phyloP scores from a whole-genome alignment of 2,797 vertebrate genomes.

The Lindbergichthys nudifrons region DNA sequence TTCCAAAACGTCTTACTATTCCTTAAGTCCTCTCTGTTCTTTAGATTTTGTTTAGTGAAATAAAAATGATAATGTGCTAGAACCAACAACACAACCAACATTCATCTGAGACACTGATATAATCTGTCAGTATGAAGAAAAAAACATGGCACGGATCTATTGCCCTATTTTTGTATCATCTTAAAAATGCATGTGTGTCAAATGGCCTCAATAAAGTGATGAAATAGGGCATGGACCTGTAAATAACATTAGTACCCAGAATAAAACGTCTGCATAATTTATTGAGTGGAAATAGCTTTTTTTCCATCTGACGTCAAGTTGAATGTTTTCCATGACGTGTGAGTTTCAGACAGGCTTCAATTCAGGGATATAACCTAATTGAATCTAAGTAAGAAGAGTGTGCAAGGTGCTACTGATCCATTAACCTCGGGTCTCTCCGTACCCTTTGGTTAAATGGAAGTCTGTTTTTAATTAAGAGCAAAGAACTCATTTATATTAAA shows the following conservation, averaged over 20 bases:
- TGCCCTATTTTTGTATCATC: conserved; percentile 51
- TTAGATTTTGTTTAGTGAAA: background rate
- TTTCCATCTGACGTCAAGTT: conserved; percentile 59
- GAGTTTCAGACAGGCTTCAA: conserved; percentile 8
- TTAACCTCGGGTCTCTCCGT: conserved; percentile 14
- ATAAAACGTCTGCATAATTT: conserved; percentile 76
- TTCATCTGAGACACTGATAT: background rate
- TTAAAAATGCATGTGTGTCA: conserved; percentile 46
- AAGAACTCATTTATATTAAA: conserved; percentile 8
- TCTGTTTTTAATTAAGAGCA: conserved; percentile 36
- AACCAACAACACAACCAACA: background rate
- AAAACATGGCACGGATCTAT: conserved; percentile 18
- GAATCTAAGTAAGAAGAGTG: background rate
- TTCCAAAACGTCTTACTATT: background rate
- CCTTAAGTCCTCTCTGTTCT: background rate
- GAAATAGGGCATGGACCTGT: conserved; percentile 69
- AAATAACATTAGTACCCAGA: conserved; percentile 70
- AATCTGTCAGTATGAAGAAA: conserved; percentile 1
- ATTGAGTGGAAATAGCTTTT: conserved; percentile 65
- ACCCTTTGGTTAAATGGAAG: background rate
- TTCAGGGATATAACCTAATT: background rate
- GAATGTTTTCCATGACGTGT: conserved; percentile 34
- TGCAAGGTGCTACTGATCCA: background rate
- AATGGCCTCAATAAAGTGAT: conserved; percentile 66
- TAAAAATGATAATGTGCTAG: background rate